A percentile compares a stretch with the other conserved stretches of the same genome.
phyloP scores from a whole-genome alignment of 2,113 vertebrate genomes.

The Microcebus tavaratra region DNA sequence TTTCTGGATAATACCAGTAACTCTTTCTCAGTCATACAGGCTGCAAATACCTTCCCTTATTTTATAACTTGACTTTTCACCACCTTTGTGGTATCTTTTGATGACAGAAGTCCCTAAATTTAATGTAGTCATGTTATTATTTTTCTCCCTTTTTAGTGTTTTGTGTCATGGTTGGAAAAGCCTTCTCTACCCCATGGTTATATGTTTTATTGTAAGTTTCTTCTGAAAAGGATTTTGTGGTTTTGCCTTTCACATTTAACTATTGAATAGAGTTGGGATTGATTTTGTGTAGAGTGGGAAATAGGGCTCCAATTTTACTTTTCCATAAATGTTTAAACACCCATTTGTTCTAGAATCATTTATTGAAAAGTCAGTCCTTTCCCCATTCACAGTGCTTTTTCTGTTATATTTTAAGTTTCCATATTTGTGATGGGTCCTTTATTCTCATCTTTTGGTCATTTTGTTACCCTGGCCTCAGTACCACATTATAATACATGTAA shows the following conservation, averaged over 20 bases:
- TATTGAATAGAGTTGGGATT: not conserved
- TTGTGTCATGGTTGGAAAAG: not conserved
- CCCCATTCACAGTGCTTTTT: not conserved
- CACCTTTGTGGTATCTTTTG: not conserved
- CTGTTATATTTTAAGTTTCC: not conserved
- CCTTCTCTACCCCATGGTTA: not conserved
- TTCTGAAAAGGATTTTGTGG: not conserved
- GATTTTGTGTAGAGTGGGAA: not conserved
- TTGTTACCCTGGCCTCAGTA: not conserved
- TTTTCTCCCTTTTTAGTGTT: not conserved
- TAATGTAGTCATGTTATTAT: not conserved
- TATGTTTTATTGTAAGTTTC: not conserved
- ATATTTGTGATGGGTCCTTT: not conserved
- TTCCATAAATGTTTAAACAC: not conserved
- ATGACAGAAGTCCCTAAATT: not conserved
- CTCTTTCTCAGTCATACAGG: not conserved
- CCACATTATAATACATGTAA: not conserved
- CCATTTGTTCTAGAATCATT: not conserved
- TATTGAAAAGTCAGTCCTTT: not conserved
- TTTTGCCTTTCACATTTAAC: not conserved
- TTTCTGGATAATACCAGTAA: not conserved
- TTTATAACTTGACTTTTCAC: not conserved
- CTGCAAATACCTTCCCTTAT: not conserved
- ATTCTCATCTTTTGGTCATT: not conserved
- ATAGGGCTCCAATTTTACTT: not conserved